phyloP scores from a whole-genome alignment of 1,140 invertebrate genomes.

The Bursaphelenchus mucronatus region DNA sequence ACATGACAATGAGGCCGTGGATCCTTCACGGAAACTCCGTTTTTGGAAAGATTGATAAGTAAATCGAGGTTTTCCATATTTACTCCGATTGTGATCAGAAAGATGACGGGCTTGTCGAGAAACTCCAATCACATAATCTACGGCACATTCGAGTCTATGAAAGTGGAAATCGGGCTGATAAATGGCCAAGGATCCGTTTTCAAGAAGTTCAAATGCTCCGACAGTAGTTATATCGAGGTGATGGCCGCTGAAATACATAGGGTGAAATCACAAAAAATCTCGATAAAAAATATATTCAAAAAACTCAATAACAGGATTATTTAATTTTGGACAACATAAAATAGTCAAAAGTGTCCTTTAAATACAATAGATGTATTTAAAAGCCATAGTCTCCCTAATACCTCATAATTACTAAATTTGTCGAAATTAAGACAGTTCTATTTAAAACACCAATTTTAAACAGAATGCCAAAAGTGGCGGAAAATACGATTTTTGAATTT shows the following conservation, averaged over 20 bases:
- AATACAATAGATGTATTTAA: no score
- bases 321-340: slow-evolving; percentile 15
- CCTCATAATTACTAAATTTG: no score
- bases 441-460: no score
- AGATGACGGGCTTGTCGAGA: slow-evolving; percentile 12
- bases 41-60: slow-evolving; percentile 48
- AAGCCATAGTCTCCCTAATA: no score
- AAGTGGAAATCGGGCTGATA: slow-evolving; percentile 22
- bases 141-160: slow-evolving; percentile 18
- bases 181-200: slow-evolving; percentile 31
- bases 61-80: slow-evolving; percentile 36
- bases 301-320: slow-evolving; percentile 6
- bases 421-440: no score
- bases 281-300: background rate
- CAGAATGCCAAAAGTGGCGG: no score
- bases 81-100: background rate
- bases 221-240: slow-evolving; percentile 9
- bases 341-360: no score
- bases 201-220: slow-evolving; percentile 31
- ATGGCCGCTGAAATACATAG: slow-evolving; percentile 28
- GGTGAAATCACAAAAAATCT: background rate
- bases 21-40: slow-evolving; percentile 51
- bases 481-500: no score
- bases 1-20: slow-evolving; percentile 52
- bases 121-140: slow-evolving; percentile 15